A percentile compares a stretch with the other conserved stretches of the same genome.
Conservation (phyloP, 2,113 vertebrate species). For the Hemiscyllium ocellatum region DNA sequence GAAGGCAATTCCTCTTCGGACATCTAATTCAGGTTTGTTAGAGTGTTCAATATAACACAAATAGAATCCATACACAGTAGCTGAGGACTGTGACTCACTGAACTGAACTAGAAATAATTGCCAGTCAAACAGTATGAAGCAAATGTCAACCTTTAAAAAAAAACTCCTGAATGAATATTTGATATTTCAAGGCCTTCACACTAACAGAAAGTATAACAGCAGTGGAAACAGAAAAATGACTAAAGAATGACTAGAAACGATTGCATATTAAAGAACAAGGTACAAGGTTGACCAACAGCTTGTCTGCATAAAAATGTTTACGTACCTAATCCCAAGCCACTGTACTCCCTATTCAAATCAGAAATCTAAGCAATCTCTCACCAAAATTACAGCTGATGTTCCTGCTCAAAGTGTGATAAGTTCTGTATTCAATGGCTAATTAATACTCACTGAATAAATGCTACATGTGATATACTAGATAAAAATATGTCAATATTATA, state of each 20-base stretch:
- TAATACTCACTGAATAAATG: background rate
- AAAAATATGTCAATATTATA: background rate
- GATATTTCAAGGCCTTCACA: background rate
- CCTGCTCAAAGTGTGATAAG: background rate
- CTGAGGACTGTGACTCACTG: background rate
- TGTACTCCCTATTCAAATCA: background rate
- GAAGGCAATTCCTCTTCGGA: background rate
- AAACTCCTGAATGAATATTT: slow-evolving; percentile 6
- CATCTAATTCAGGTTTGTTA: background rate
- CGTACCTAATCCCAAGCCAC: background rate
- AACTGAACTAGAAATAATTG: background rate
- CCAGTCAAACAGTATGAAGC: background rate
- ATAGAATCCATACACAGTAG: background rate
- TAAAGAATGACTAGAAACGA: background rate
- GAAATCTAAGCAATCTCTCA: background rate
- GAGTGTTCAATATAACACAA: background rate
- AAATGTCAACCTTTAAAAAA: slow-evolving; percentile 26
- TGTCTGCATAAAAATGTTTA: background rate
- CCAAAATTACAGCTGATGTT: background rate
- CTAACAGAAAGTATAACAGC: background rate
- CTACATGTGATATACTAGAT: background rate
- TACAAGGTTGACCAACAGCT: background rate
- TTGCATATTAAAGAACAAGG: background rate
- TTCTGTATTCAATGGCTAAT: background rate
- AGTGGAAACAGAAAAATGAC: background rate